phyloP scores from a whole-genome alignment of 2,113 vertebrate genomes.

The Cynoglossus semilaevis region DNA sequence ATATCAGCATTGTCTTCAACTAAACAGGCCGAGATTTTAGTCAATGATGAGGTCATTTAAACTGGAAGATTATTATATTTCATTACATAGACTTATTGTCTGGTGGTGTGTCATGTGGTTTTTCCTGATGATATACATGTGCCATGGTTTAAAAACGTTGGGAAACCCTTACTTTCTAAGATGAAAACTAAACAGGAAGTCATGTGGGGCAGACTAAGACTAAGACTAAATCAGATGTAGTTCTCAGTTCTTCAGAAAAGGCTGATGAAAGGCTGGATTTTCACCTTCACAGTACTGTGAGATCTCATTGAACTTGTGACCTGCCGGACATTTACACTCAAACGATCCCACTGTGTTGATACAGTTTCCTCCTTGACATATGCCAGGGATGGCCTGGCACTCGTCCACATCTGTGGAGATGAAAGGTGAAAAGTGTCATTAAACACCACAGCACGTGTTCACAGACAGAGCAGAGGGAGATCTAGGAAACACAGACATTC shows the following conservation, averaged over 20 bases:
- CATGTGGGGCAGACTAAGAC: too few relatives aligned
- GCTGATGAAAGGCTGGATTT: conserved; percentile 39
- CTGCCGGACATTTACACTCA: conserved; percentile 98
- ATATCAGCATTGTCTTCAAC: too few relatives aligned
- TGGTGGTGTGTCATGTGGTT: too few relatives aligned
- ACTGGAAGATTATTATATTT: too few relatives aligned
- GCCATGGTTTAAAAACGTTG: too few relatives aligned
- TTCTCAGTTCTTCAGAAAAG: conserved; percentile 14
- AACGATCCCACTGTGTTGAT: conserved; percentile 99
- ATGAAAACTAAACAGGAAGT: too few relatives aligned
- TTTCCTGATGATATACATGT: too few relatives aligned
- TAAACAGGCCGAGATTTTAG: too few relatives aligned
- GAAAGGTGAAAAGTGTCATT: conserved; percentile 50
- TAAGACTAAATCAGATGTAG: conserved; percentile 17
- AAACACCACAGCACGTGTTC: neutral
- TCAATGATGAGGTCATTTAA: too few relatives aligned
- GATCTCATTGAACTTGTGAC: conserved; percentile 96
- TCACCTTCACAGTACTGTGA: conserved; percentile 99
- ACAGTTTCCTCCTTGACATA: conserved; percentile 98
- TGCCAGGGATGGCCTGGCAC: conserved; percentile 98
- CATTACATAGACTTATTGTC: too few relatives aligned
- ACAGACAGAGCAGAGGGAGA: neutral
- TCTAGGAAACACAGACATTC: too few relatives aligned
- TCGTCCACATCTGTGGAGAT: conserved; percentile 93
- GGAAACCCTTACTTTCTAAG: too few relatives aligned